Base-by-base conservation (phyloP, 2,888 invertebrate genomes). In the Agrochola lychnidis region DNA sequence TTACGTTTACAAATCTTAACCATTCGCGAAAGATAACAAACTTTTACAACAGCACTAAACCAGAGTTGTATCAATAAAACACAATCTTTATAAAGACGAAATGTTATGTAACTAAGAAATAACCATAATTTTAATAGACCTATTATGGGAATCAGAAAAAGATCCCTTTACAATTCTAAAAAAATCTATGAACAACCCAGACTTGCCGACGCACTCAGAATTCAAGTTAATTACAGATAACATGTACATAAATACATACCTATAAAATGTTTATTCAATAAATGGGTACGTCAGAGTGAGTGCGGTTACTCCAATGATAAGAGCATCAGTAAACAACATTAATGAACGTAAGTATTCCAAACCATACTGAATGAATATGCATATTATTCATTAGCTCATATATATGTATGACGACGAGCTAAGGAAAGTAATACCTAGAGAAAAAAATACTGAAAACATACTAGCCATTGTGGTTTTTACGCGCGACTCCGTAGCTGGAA, bases 221-320 rank as follows among this genome's bases (percentile, higher is more conserved):
- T 70, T 75, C 70, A 51, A 63, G 69, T 62, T 48, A 85, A 73
- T 63, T 56, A 67, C 6, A 61, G 64, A 63, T 81, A 81, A 56
- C 67, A 45, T 57, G 25, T 40, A 53, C 22, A 68, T 76, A 84
- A 56, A 72, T 76, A 64, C 42, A 16, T 25, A 70, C 45, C 3
- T 40, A 73, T 10, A 7, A 56, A 42, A n/a, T 81, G 68, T 82
- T 71, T 77, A 82, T 69, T 81, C 59, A 77, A 69, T 81, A 73
- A 71, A 73, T 64, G 51, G 12, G 42, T 62, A 81, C 88, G 88
- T 88, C 88, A 88, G 61, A 62, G 67, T 66, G 53, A 74, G n/a
- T 80, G 79, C 75, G 76, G 73, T 81, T 81, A 62, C 73, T 76
- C 57, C 40, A 19, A 59, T 70, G 87, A 88, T 89, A 89, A 86